phyloP scores from a whole-genome alignment of 30 jellyfish, hydroid and myxozoan genomes.

The Calvadosia cruxmelitensis region DNA sequence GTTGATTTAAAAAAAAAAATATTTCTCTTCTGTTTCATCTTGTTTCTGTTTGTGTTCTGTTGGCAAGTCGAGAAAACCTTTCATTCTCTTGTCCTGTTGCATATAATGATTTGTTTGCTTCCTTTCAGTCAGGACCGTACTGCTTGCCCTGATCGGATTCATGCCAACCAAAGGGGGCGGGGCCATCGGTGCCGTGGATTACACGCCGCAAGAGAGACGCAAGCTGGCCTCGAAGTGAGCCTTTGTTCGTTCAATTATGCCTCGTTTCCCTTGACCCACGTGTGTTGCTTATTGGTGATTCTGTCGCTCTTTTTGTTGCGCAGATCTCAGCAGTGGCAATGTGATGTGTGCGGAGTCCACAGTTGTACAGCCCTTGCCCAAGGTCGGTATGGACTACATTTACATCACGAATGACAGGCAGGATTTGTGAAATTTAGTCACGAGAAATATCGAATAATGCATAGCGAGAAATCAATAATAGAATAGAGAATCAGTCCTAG shows the following conservation, averaged over 20 bases:
- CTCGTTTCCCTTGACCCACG: background rate
- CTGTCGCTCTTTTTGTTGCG: background rate
- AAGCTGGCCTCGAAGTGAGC: slow-evolving; percentile 67
- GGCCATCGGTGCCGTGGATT: slow-evolving; percentile 95
- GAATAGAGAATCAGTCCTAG: too few species aligned
- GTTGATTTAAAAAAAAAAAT: too few species aligned
- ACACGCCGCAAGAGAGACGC: slow-evolving; percentile 59
- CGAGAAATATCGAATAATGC: slow-evolving; percentile 11
- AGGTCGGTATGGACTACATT: slow-evolving; percentile 19
- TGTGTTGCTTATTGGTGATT: background rate
- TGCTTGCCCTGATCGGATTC: slow-evolving; percentile 96
- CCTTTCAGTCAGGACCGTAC: slow-evolving; percentile 91
- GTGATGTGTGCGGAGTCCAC: slow-evolving; percentile 31
- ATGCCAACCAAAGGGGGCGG: slow-evolving; percentile 98
- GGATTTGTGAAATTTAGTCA: too few species aligned
- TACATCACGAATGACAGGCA: too few species aligned
- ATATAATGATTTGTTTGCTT: too few species aligned
- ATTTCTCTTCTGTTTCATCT: too few species aligned
- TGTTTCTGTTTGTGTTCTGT: too few species aligned
- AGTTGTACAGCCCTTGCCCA: background rate
- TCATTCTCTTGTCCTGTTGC: too few species aligned
- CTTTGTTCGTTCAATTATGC: background rate
- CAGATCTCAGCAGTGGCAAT: slow-evolving; percentile 22
- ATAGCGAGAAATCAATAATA: too few species aligned
- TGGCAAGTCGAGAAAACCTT: too few species aligned